Base-by-base conservation (phyloP, 1,140 invertebrate genomes). In the Onthophagus taurus region DNA sequence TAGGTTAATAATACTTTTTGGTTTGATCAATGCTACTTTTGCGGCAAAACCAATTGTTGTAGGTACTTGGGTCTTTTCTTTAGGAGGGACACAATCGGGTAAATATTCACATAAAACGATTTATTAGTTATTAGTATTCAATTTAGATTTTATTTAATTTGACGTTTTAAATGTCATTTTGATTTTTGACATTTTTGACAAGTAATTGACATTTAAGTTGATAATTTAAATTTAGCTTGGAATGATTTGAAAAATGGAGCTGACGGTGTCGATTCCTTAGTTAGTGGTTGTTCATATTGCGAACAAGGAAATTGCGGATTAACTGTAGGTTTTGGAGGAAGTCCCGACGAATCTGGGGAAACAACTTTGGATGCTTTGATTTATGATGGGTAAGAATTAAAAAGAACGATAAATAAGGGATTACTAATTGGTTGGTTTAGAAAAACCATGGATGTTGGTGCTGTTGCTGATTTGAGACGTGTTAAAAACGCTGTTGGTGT, bases 281-380 rank as follows among this genome's bases (percentile, higher is more conserved):
- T 91, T 58, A 68, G 69, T 45, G 90, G 90, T 3, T 93, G 90
- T 55, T 70, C 71, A 18, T 68, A 74, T 11, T 98, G 95, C 68
- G 92, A 99, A 70, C 61, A 69, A 4, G 59, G 78, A 36, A 89
- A 91, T 63, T 98, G 94, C 71, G 85, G 92, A 66, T 75, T 74
- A 8, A 93, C 90, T 4, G 94, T 99, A 8, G 96, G 96, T 1
- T 97, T 74, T 72, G 95, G 95, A 17, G 92, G 94, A 11, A 91
- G 83, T 60, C 94, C 95, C 1, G 93, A 98, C 77, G 96, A 98
- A 74, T 74, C 77, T 65, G 92, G 94, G 17, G 95, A 99, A 71
- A 96, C 92, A 2, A 96, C 94, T 12, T 70, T 99, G n/a, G 96
- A 99, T 76, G 93, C 95, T 2, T 76, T 99, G 69, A 81, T 99